A percentile compares a stretch with the other conserved stretches of the same genome.
Conservation (phyloP, 2,888 invertebrate genomes). For the Gortyna flavago region DNA sequence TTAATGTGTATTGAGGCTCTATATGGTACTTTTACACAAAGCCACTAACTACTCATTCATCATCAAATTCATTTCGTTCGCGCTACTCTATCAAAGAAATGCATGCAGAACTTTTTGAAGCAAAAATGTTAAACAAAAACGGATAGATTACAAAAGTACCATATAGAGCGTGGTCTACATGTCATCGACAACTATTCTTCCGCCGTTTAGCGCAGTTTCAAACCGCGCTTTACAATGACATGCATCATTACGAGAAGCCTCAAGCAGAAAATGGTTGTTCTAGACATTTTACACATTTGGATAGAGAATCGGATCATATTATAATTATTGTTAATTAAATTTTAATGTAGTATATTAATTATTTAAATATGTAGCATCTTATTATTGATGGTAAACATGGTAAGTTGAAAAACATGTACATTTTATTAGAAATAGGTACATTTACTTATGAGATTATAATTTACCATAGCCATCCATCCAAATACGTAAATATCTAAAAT, state of each 20-base stretch:
- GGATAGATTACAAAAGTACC: slow-evolving; percentile 22
- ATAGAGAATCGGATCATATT: slow-evolving; percentile 24
- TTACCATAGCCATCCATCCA: slow-evolving; percentile 41
- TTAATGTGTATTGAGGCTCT: slow-evolving; percentile 16
- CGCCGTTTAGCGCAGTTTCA: slow-evolving; percentile 43
- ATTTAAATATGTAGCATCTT: slow-evolving; percentile 2
- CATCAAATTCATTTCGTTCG: background rate
- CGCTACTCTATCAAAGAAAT: slow-evolving; percentile 14
- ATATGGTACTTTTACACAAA: slow-evolving; percentile 28
- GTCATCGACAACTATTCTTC: slow-evolving; percentile 3
- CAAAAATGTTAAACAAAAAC: slow-evolving; percentile 14
- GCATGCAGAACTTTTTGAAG: slow-evolving; percentile 17
- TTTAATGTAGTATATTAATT: slow-evolving; percentile 18
- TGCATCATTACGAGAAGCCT: slow-evolving; percentile 26
- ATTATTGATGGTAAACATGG: slow-evolving; percentile 5
- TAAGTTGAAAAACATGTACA: slow-evolving; percentile 27
- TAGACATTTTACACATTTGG: slow-evolving; percentile 63
- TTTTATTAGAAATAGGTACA: slow-evolving; percentile 23
- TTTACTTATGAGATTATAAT: slow-evolving; percentile 19
- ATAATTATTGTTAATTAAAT: background rate
- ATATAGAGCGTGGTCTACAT: slow-evolving; percentile 10
- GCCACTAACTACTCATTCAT: slow-evolving; percentile 4
- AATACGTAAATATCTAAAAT: slow-evolving; percentile 58
- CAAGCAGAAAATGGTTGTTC: slow-evolving; percentile 37
- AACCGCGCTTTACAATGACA: slow-evolving; percentile 34